Evolutionary conservation across 2,797 vertebrate species (phyloP).

Genomic region (Notolabrus celidotus): DNA sequence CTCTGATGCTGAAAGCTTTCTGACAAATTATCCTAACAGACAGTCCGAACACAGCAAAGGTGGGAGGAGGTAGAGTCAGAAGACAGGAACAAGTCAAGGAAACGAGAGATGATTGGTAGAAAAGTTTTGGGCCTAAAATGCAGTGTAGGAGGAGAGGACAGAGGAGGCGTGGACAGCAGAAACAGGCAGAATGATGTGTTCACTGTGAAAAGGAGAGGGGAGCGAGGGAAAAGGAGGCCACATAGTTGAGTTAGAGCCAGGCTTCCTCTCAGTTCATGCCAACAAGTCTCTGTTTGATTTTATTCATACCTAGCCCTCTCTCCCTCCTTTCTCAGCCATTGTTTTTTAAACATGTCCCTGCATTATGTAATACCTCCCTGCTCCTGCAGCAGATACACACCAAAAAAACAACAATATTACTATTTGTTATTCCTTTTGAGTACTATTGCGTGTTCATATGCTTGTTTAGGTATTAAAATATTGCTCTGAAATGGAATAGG

Average conservation of each 20-base stretch:
- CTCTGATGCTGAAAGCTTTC: neutral
- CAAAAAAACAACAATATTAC: too few species aligned
- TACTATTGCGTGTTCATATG: too few species aligned
- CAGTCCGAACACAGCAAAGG: neutral
- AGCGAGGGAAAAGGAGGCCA: constrained; percentile 27
- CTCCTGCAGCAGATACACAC: neutral
- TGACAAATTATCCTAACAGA: neutral
- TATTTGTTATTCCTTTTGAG: too few species aligned
- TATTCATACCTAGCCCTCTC: neutral
- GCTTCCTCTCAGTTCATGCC: constrained; percentile 23
- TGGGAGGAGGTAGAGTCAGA: constrained; percentile 9
- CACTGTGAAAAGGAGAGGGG: constrained; percentile 15
- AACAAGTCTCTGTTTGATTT: constrained; percentile 37
- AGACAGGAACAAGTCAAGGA: neutral
- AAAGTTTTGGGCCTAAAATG: too few species aligned
- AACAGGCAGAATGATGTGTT: neutral
- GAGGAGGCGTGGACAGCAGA: neutral
- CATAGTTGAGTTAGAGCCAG: constrained; percentile 58
- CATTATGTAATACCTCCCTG: constrained; percentile 15
- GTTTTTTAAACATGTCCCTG: constrained; percentile 54
- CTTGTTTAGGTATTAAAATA: too few species aligned
- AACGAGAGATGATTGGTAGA: too few species aligned
- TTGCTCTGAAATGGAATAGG: too few species aligned
- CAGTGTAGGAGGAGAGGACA: constrained; percentile 8
- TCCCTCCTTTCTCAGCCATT: constrained; percentile 2